Evolutionary conservation across 1,140 invertebrate species (phyloP), one percentile per base, ranked within the genome.

Genomic region (Parapsyche elsis): DNA sequence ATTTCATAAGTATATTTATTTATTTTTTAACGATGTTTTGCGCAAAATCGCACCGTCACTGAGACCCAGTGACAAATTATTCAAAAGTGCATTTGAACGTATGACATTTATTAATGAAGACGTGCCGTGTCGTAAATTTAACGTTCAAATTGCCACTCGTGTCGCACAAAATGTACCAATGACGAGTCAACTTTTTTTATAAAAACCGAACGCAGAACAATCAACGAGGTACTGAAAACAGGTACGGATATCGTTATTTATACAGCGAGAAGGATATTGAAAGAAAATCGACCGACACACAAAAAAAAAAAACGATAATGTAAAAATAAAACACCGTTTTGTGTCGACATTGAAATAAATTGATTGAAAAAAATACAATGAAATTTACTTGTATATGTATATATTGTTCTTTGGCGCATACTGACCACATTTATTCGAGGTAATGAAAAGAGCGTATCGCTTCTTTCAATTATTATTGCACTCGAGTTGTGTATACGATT

Each of bases 31-130:
- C 30, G 30, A 38, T 38, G 30, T 38, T 70, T 73, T 59, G 73
- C 78, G 44, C 76, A 44, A 76, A 71, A 80, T 23, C 70, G 81
- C 79, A 49, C n/a, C 24, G 81, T 83, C 81, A 83, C 74, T 44
- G 59, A 78, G 76, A 74, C 71, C 46, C 24, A 71, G 57, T 78
- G 81, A 82, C 81, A 83, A 83, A 83, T 83, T 83, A 83, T 83
- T 83, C 79, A 83, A 81, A 83, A 80, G 81, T 83, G 79, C 81
- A 83, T 81, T 83, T 81, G 49, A 79, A 83, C 81, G 81, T 71
- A 76, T 81, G 81, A 83, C 81, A 80, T 80, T 83, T 81, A 81
- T 83, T 83, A 83, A 83, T 83, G 81, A 81, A 83, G 76, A 80
- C 77, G 70, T 73, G 67, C 10, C 71, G 38, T 76, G 73, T 5